A percentile compares a stretch with the other conserved stretches of the same genome.
Conservation (phyloP, 2,113 vertebrate genomes). For the Elaphurus davidianus region DNA sequence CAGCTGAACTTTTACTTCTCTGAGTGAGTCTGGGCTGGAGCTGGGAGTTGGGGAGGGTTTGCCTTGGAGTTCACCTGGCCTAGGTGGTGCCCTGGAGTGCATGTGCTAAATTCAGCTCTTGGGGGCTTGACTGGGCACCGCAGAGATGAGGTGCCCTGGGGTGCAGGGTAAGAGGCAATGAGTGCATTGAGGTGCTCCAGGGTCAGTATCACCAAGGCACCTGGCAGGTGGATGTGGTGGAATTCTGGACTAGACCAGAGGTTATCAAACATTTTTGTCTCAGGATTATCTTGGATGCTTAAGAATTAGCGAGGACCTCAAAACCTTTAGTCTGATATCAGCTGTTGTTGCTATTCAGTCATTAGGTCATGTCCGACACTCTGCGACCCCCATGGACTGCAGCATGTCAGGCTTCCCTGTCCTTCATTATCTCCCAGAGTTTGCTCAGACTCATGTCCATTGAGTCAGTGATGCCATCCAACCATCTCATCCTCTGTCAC, state of each 20-base stretch:
- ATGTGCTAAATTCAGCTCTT: neutral
- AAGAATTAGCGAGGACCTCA: neutral
- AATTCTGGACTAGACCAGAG: neutral
- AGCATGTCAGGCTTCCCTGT: neutral
- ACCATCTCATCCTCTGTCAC: neutral
- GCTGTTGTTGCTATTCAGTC: neutral
- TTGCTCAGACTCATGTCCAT: neutral
- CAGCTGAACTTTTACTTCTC: rapidly evolving
- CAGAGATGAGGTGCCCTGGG: rapidly evolving
- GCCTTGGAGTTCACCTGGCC: neutral
- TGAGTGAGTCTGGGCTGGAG: neutral
- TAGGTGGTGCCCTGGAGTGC: rapidly evolving
- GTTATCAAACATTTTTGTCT: neutral
- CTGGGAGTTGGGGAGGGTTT: neutral
- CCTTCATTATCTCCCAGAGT: neutral
- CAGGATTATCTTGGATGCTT: neutral
- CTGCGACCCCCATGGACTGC: neutral
- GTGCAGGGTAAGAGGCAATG: neutral
- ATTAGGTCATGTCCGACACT: neutral
- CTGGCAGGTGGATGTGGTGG: neutral
- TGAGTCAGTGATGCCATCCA: neutral
- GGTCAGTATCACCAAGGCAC: neutral
- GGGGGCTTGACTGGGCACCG: rapidly evolving
- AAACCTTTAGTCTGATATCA: neutral
- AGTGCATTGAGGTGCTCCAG: neutral